These are phyloP conservation scores for Pemphredon lugubris DNA, from an alignment of 2,888 invertebrate species.

Conservation along the genomic window DNA sequence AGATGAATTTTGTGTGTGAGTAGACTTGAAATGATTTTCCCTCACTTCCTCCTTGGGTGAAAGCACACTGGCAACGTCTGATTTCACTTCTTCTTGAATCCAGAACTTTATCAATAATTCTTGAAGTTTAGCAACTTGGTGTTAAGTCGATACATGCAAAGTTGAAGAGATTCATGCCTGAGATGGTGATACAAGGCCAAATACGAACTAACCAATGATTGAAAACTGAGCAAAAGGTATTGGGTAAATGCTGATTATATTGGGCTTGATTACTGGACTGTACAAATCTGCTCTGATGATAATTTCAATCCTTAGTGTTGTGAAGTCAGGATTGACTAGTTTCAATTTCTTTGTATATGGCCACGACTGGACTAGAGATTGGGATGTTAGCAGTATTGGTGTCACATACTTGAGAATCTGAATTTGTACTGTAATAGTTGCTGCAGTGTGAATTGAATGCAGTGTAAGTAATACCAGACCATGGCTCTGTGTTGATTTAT, in stretches of 20 bases:
- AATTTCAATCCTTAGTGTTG: not conserved
- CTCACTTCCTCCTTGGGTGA: constrained; percentile 26
- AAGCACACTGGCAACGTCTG: not conserved
- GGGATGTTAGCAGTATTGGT: not conserved
- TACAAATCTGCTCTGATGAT: not conserved
- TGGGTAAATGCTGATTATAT: not conserved
- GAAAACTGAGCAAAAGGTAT: not conserved
- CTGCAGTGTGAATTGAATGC: not conserved
- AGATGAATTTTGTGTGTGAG: constrained; percentile 23
- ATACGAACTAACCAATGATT: not conserved
- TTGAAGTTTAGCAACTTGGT: constrained; percentile 2
- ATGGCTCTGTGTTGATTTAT: not conserved
- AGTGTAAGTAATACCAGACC: not conserved
- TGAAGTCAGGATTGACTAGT: not conserved
- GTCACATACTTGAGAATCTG: not conserved
- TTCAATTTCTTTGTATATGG: not conserved
- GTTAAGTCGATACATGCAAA: not conserved
- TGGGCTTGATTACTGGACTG: not conserved
- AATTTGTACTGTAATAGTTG: not conserved
- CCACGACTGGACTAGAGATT: not conserved
- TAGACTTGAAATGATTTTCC: constrained; percentile 23
- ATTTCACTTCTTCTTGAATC: constrained; percentile 31
- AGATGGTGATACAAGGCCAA: not conserved
- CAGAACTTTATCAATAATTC: constrained; percentile 33
- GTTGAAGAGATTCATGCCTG: not conserved